These are phyloP conservation scores for Circaetus gallicus DNA, from an alignment of 2,113 vertebrate genomes.

Conservation along the genomic window DNA sequence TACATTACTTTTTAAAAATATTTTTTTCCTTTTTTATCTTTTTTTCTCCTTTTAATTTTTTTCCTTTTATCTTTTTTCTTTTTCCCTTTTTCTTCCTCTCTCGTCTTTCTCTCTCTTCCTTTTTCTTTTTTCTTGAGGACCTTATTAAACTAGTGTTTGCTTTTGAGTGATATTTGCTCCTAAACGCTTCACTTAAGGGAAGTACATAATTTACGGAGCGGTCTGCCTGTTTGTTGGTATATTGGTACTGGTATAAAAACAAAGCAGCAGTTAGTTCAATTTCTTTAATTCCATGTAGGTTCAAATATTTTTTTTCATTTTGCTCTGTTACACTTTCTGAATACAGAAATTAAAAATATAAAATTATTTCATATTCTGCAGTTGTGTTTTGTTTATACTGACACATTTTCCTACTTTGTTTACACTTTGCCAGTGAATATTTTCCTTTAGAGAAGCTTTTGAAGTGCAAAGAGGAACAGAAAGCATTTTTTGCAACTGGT, in stretches of 20 bases:
- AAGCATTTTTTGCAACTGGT: not conserved
- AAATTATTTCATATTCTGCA: not conserved
- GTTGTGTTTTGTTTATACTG: not conserved
- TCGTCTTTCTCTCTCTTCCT: no score
- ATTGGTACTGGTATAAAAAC: not conserved
- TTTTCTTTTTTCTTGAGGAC: not conserved
- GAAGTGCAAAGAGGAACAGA: not conserved
- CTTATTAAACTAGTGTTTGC: not conserved
- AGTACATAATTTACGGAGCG: not conserved
- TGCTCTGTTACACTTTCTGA: conserved; percentile 16
- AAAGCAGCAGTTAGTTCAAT: not conserved
- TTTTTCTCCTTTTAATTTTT: no score
- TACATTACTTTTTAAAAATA: not conserved
- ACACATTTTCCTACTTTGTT: not conserved
- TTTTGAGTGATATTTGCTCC: not conserved
- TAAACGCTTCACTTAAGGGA: not conserved
- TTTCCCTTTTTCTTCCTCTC: no score
- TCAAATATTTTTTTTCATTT: not conserved
- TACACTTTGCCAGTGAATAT: not conserved
- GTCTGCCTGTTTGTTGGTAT: not conserved
- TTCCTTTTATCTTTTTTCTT: fast-evolving
- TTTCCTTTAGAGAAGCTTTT: not conserved
- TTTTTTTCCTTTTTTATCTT: no score
- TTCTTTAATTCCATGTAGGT: not conserved
- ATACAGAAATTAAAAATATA: not conserved